A percentile compares a stretch with the other conserved stretches of the same genome.
Evolutionary conservation across 2,888 invertebrate genomes (phyloP).

Genomic region (Drosophila paracracens): DNA sequence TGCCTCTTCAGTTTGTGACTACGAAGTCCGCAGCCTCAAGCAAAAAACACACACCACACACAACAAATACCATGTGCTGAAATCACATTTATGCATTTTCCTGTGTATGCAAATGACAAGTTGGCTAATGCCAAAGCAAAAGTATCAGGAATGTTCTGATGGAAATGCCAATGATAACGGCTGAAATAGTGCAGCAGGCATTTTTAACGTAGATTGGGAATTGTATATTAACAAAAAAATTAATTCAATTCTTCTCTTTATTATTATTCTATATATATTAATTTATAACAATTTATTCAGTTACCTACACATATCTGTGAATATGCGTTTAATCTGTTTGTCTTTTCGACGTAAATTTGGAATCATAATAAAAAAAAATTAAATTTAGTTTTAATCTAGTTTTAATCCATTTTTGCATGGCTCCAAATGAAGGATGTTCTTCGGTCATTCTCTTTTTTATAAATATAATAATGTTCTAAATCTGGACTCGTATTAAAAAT

Average conservation of each 20-base stretch:
- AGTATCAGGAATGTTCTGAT: slow-evolving; percentile 17
- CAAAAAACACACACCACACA: background rate
- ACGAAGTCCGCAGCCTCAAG: slow-evolving; percentile 24
- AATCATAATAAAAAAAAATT: too few species aligned
- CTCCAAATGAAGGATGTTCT: background rate
- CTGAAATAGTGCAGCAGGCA: background rate
- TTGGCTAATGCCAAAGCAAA: slow-evolving; percentile 23
- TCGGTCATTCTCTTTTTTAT: background rate
- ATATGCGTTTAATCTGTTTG: background rate
- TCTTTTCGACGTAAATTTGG: background rate
- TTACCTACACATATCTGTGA: background rate
- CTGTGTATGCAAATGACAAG: slow-evolving; percentile 35
- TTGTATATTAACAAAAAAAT: too few species aligned
- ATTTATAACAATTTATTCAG: background rate
- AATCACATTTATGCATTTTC: slow-evolving; percentile 21
- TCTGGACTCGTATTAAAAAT: background rate
- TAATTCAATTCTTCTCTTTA: too few species aligned
- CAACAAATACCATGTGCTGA: slow-evolving; percentile 7
- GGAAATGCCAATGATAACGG: slow-evolving; percentile 8
- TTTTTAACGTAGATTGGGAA: too few species aligned
- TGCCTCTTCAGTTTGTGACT: slow-evolving; percentile 55
- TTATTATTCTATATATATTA: too few species aligned
- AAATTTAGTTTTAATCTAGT: background rate
- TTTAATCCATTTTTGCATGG: background rate
- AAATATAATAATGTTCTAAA: background rate